Base-by-base conservation (phyloP, 2,888 invertebrate species). In the Aethes cnicana region DNA sequence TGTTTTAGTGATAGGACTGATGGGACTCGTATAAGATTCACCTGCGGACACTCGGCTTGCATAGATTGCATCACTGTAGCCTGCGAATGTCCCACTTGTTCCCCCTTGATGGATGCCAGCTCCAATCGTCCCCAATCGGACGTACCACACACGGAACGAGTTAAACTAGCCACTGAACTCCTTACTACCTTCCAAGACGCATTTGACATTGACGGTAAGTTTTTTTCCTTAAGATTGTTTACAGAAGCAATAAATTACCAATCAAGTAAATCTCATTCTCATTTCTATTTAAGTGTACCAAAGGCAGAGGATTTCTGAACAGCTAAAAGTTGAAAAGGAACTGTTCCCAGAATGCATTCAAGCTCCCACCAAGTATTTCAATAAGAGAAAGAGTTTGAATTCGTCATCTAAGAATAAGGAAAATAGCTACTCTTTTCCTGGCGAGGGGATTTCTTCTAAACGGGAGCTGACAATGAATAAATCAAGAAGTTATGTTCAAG, bases 291-390 rank as follows among this genome's bases (percentile, higher is more conserved):
- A 64, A 87, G 87, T 84, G 39, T 69, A 74, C 43, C 75, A 59
- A 61, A 70, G 69, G 30, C 66, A 71, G 32, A 72, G 81, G 56
- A 50, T 78, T 49, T 85, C 81, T 42, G 82, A 85, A 49, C 74
- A 80, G 53, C 60, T 81, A 36, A 82, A 76, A 67, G 57, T 75
- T 36, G 88, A 89, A 69, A 86, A 77, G 59, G 71, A 82, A 56
- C 3, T 87, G n/a, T 89, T 89, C 55, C 87, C 88, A 49, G 63
- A 79, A 62, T 84, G 84, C 56, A 86, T 89, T 57, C 86, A 88
- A 72, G 88, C 84, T 53, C 77, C 79, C 35, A 47, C 58, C 14
- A 86, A 81, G 59, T 88, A 88, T 66, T 72, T 52, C 53, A 88
- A 89, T 59, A 87, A 81, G 66, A 77, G 77, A 47, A 87, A 77